Evolutionary conservation across 2,113 vertebrate species (phyloP), one percentile per base, ranked within the genome.

Genomic region (Taurulus bubalis): DNA sequence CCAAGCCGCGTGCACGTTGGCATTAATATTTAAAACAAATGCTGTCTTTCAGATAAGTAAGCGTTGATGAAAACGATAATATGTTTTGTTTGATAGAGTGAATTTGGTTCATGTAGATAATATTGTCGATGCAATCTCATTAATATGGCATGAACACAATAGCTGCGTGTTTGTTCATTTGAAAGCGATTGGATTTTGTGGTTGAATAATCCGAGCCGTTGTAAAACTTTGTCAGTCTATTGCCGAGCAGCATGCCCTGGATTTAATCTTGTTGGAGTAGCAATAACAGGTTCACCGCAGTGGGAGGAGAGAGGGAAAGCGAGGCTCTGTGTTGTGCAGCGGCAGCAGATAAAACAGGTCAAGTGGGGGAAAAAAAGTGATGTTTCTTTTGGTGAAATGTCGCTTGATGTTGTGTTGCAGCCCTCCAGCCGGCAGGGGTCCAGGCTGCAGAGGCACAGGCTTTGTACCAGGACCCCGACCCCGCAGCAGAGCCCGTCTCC

Each of bases 381-480:
- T n/a, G 3, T 62, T 71, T 20, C 78, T 71, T 42, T 67, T 42
- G 3, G 2, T 88, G 9, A 75, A 83, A 55, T 73, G 49, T 4
- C 8, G 2, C 20, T 80, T 12, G 79, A 6, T 78, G 26, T 32
- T 92, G 60, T 90, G 69, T 93, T 94, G 34, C 88, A 94, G 93
- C 75, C 38, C 59, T 75, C 42, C 86, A 88, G 20, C 71, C 84
- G 51, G 85, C 69, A 0, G 92, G 87, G 63, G 79, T 92, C 74
- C 92, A 91, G 82, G 90, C 88, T 62, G 49, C 81, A 4, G 85
- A 92, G 75, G 74, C 89, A 3, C 79, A 85, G 30, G 67, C 74
- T 70, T 75, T 88, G 38, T 71, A 87, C 45, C 91, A 92, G 66
- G 76, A 80, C 0, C 2, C 70, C 18, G 62, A 87, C 53, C 75